A percentile compares a stretch with the other conserved stretches of the same genome.
phyloP scores from a whole-genome alignment of 2,113 vertebrate species.

The Uropsilus gracilis region DNA sequence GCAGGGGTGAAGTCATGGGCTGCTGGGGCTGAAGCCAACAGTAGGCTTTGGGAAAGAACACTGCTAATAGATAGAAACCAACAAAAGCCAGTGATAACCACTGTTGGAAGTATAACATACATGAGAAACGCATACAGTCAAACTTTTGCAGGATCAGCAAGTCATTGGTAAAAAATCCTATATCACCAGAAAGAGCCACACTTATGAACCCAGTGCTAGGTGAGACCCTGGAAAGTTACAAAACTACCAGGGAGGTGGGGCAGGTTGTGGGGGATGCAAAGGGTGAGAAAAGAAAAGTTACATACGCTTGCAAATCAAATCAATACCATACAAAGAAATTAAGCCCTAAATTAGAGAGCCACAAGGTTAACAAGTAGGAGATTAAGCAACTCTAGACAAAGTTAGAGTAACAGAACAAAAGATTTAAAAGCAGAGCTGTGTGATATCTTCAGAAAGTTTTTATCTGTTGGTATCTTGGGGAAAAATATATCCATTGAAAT shows the following conservation, averaged over 20 bases:
- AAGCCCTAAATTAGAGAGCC: background rate
- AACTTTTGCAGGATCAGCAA: background rate
- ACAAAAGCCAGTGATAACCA: background rate
- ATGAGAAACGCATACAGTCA: background rate
- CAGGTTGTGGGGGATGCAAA: too few relatives aligned
- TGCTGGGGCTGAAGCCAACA: background rate
- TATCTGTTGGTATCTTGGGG: background rate
- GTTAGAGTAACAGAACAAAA: constrained; percentile 12
- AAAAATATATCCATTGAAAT: too few relatives aligned
- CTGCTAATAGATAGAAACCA: background rate
- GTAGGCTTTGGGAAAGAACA: background rate
- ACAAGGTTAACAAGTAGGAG: background rate
- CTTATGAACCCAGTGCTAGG: too few relatives aligned
- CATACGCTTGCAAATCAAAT: background rate
- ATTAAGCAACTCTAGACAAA: background rate
- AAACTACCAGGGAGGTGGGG: background rate
- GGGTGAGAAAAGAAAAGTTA: background rate
- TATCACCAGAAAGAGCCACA: background rate
- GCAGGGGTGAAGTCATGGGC: background rate
- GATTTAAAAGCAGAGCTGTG: background rate
- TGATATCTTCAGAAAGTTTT: background rate
- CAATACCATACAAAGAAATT: background rate
- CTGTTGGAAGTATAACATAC: background rate
- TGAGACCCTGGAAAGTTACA: too few relatives aligned
- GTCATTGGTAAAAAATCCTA: background rate